Conservation (phyloP, 2,888 invertebrate species). For the Podotricha telesiphe region DNA sequence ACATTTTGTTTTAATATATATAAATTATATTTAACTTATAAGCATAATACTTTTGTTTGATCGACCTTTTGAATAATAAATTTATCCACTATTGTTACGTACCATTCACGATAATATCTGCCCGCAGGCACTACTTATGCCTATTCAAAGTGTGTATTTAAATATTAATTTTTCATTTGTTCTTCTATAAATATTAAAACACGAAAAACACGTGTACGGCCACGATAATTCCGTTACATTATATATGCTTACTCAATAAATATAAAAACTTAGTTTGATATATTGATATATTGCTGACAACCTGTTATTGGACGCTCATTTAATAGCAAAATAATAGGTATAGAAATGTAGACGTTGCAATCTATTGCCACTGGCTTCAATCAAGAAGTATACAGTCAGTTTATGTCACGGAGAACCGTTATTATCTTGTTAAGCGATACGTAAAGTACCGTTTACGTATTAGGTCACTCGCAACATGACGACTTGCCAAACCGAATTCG, state of each 20-base stretch:
- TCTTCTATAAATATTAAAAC: neutral
- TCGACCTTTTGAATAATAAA: slow-evolving; percentile 18
- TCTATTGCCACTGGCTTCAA: slow-evolving; percentile 37
- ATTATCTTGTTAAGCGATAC: slow-evolving; percentile 51
- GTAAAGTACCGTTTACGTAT: slow-evolving; percentile 39
- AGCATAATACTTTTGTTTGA: slow-evolving; percentile 14
- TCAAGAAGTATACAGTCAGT: slow-evolving; percentile 43
- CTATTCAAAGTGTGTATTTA: slow-evolving; percentile 20
- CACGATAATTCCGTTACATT: neutral
- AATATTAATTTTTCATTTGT: slow-evolving; percentile 20
- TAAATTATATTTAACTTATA: slow-evolving; percentile 7
- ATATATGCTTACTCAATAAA: neutral
- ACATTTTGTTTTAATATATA: neutral
- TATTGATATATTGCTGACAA: slow-evolving; percentile 8
- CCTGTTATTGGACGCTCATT: slow-evolving; percentile 20
- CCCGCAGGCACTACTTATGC: slow-evolving; percentile 23
- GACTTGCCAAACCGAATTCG: slow-evolving; percentile 27
- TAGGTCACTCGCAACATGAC: slow-evolving; percentile 37
- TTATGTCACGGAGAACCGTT: slow-evolving; percentile 47
- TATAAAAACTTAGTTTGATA: no score
- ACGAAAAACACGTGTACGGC: neutral
- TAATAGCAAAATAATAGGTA: slow-evolving; percentile 35
- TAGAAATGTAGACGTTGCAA: slow-evolving; percentile 24
- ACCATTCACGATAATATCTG: slow-evolving; percentile 18
- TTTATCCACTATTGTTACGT: slow-evolving; percentile 13